phyloP scores from a whole-genome alignment of 2,113 vertebrate species.

The Chaetodon auriga region DNA sequence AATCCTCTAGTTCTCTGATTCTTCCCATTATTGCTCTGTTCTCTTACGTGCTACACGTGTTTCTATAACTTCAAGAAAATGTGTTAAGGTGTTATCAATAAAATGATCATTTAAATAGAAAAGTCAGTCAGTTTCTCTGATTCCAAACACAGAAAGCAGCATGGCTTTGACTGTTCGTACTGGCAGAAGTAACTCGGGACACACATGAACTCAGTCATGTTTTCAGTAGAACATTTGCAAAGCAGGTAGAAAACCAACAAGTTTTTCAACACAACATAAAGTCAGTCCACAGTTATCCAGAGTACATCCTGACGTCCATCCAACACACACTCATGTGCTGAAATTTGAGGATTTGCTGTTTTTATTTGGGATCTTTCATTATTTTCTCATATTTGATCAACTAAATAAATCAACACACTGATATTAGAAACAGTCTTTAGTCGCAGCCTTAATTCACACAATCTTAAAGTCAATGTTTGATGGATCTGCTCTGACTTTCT shows the following conservation, averaged over 20 bases:
- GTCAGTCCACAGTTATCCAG: not conserved
- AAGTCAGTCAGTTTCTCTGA: conserved; percentile 17
- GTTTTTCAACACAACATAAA: not conserved
- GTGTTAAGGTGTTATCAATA: conserved; percentile 86
- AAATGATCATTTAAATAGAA: conserved; percentile 80
- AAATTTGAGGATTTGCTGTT: too few species aligned
- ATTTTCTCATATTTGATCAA: not conserved
- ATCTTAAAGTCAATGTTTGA: not conserved
- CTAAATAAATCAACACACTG: not conserved
- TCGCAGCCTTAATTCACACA: not conserved
- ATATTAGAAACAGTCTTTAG: not conserved
- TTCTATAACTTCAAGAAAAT: conserved; percentile 83
- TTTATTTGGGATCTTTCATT: too few species aligned
- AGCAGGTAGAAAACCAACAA: not conserved
- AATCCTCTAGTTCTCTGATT: conserved; percentile 75
- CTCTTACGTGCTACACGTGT: conserved; percentile 82
- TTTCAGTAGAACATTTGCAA: not conserved
- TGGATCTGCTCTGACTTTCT: too few species aligned
- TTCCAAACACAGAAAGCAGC: not conserved
- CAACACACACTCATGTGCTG: not conserved
- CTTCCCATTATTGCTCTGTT: conserved; percentile 81
- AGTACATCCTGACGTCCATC: not conserved
- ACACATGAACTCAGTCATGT: not conserved
- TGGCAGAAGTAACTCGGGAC: not conserved
- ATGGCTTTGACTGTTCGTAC: not conserved